Percentiles rank a stretch among this genome's conserved stretches.
phyloP scores from a whole-genome alignment of 2,888 invertebrate species.

The Orchesellides sinensis region DNA sequence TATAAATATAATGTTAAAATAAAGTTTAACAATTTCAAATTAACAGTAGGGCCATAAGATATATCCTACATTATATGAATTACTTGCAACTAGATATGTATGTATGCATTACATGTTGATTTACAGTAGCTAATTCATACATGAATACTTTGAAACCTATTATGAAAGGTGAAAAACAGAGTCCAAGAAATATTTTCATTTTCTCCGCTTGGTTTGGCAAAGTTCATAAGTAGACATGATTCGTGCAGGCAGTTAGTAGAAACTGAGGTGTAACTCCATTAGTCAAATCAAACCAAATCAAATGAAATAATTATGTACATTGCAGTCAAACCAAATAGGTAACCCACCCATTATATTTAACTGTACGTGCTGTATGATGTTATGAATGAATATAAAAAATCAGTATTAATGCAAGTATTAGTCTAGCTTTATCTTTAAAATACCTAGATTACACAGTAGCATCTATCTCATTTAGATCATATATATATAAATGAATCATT shows the following conservation, averaged over 20 bases:
- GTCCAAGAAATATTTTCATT: constrained; percentile 66
- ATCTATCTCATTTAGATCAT: too few species aligned
- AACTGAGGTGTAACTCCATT: constrained; percentile 28
- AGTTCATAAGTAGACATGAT: constrained; percentile 41
- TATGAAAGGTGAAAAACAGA: constrained; percentile 54
- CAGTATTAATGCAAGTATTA: too few species aligned
- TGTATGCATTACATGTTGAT: constrained; percentile 12
- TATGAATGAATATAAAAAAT: too few species aligned
- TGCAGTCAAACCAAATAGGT: too few species aligned
- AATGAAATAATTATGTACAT: constrained; percentile 62
- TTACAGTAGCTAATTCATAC: background rate
- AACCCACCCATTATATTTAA: too few species aligned
- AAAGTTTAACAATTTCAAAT: too few species aligned
- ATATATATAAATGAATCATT: too few species aligned
- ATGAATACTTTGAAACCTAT: constrained; percentile 14
- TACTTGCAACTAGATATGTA: constrained; percentile 18
- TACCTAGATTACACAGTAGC: too few species aligned
- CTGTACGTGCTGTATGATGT: too few species aligned
- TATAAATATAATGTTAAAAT: too few species aligned
- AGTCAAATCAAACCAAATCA: constrained; percentile 57
- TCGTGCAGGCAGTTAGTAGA: background rate
- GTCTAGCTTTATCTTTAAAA: too few species aligned
- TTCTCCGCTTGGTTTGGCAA: constrained; percentile 66
- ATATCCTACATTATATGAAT: constrained; percentile 10
- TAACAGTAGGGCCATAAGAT: background rate